A percentile compares a stretch with the other conserved stretches of the same genome.
Evolutionary conservation across 2,888 invertebrate genomes (phyloP).

Genomic region (Drosophila borealis): DNA sequence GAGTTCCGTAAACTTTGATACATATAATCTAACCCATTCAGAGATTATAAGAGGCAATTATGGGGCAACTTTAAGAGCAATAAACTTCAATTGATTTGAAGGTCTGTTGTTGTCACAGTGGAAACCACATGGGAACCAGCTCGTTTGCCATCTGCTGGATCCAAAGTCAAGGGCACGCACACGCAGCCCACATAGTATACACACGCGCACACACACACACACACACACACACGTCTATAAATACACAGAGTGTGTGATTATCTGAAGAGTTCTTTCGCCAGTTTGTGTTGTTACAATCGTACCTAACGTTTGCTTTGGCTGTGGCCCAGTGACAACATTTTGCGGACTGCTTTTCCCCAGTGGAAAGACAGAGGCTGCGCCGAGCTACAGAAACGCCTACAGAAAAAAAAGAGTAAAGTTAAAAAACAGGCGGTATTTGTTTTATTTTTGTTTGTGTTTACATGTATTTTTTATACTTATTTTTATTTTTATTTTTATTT

Average conservation of each 20-base stretch:
- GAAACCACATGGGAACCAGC: conserved; percentile 3
- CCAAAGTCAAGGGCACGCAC: conserved; percentile 19
- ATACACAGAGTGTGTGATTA: conserved; percentile 15
- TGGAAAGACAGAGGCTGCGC: conserved; percentile 1
- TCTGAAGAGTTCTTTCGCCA: conserved; percentile 14
- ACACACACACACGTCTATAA: conserved; percentile 5
- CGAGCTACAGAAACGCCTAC: not conserved
- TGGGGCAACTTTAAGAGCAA: conserved; percentile 12
- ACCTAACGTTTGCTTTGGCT: conserved; percentile 9
- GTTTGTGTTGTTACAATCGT: conserved; percentile 9
- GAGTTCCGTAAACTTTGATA: not conserved
- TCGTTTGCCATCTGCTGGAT: conserved; percentile 4
- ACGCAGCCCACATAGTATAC: not conserved
- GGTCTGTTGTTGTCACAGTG: conserved; percentile 1
- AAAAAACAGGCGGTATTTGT: conserved; percentile 1
- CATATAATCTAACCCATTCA: not conserved
- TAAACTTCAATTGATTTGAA: conserved; percentile 16
- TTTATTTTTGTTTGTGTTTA: conserved; percentile 2
- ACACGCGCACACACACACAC: not conserved
- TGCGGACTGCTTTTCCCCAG: not conserved
- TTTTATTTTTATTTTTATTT: conserved; percentile 1
- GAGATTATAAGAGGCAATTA: conserved; percentile 1
- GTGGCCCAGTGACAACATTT: conserved; percentile 8
- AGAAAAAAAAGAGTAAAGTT: not conserved
- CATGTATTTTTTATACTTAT: not conserved